These are phyloP conservation scores for Emydura subglobosa DNA, from an alignment of 2,113 vertebrate species.

Conservation along the genomic window DNA sequence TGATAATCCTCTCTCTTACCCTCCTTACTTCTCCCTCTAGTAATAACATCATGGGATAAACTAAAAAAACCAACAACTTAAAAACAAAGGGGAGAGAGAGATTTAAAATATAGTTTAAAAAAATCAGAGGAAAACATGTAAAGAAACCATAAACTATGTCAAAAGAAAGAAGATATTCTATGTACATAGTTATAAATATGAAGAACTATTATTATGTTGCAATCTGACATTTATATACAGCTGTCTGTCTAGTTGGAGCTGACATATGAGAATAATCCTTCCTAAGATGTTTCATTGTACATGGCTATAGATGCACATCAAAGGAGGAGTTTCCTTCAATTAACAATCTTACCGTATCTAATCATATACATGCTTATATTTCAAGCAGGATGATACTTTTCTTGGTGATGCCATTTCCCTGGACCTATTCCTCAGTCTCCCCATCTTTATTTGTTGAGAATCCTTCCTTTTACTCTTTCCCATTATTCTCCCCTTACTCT, in stretches of 20 bases:
- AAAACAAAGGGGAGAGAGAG: not conserved
- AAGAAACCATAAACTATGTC: not conserved
- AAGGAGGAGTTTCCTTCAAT: not conserved
- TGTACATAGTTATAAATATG: not conserved
- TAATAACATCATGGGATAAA: not conserved
- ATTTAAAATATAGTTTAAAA: not conserved
- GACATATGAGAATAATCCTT: not conserved
- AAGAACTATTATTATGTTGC: not conserved
- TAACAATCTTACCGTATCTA: not conserved
- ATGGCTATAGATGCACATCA: not conserved
- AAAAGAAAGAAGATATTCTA: not conserved
- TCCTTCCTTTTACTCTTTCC: not conserved
- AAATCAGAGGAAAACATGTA: not conserved
- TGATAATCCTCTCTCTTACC: not conserved
- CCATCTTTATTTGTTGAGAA: not conserved
- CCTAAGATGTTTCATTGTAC: not conserved
- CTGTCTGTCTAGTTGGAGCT: not conserved
- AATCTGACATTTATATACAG: not conserved
- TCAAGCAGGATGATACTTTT: not conserved
- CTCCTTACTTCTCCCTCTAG: not conserved
- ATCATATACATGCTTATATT: not conserved
- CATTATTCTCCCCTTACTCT: not conserved
- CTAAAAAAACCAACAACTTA: not conserved
- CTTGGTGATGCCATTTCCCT: not conserved
- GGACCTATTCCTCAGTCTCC: not conserved